phyloP scores from a whole-genome alignment of 2,113 vertebrate genomes.

The Rutilus rutilus region DNA sequence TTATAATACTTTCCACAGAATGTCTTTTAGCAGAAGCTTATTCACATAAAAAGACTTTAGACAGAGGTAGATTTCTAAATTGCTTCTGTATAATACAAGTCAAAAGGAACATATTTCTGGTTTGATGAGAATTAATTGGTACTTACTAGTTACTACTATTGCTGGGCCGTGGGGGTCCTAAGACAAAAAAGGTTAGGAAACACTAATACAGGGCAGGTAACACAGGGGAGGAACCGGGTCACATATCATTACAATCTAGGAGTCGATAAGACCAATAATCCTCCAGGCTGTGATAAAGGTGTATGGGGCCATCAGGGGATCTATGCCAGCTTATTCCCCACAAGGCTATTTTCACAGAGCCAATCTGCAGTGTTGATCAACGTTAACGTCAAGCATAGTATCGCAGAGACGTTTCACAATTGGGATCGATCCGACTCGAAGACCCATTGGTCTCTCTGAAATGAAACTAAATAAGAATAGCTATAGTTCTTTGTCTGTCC shows the following conservation, averaged over 20 bases:
- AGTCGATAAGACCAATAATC: conserved; percentile 65
- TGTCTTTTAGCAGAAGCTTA: too few species aligned
- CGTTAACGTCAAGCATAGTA: conserved; percentile 48
- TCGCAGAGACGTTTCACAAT: conserved; percentile 60
- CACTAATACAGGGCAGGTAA: conserved; percentile 10
- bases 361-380: conserved; percentile 41
- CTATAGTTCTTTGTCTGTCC: neutral
- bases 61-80: too few species aligned
- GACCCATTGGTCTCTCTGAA: conserved; percentile 54
- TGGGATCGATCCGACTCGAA: conserved; percentile 60
- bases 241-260: conserved; percentile 55
- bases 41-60: too few species aligned
- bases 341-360: conserved; percentile 38
- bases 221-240: conserved; percentile 18
- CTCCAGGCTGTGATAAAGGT: conserved; percentile 47
- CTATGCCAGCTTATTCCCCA: conserved; percentile 55
- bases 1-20: too few species aligned
- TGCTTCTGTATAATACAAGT: neutral
- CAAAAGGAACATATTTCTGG: neutral
- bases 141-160: neutral
- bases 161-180: neutral
- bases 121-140: neutral
- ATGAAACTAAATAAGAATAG: conserved; percentile 30
- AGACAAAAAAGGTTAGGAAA: neutral
- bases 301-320: conserved; percentile 40